Base-by-base conservation (phyloP, 2,888 invertebrate genomes). In the Drosophila meridiana region DNA sequence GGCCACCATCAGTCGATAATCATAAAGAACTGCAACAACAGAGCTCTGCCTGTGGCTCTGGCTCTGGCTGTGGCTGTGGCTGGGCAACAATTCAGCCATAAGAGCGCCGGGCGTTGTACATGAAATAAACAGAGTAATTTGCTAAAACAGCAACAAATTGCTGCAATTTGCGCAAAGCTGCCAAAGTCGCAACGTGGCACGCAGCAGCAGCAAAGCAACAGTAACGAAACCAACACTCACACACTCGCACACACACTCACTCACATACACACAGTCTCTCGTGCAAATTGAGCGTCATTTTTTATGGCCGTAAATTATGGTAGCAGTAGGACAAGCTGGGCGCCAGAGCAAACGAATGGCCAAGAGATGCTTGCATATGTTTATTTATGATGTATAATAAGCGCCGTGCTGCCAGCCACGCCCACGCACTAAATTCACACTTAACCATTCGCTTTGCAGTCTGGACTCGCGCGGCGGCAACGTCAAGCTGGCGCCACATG, bases 391-490 rank as follows among this genome's bases (percentile, higher is more conserved):
- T 73, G 74, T 78, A 83, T 87, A 89, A 89, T 89, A 85, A 87
- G 87, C 77, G 78, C 79, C 62, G 59, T 72, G 61, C 47, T 32
- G 30, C 53, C 52, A 20, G 40, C 66, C 82, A 82, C 83, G 80
- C 88, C 87, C 84, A 55, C 64, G 45, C 83, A 75, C 78, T 86
- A 76, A 78, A 72, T 72, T 78, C 76, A 73, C 64, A 70, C 74
- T 76, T 79, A 66, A 78, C 65, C 58, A 53, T 71, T 78, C 42
- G 40, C 63, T 36, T 76, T 78, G 52, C 94, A 97, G 97, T 86
- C 94, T 97, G 93, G 97, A 97, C 93, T 97, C 97, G 84, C 94
- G 97, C 83, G 95, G 95, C 77, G 96, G 96, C 7, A 95, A 95
- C 30, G 94, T 97, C 70, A 93, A 94, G 77, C 92, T 94, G 82